phyloP scores from a whole-genome alignment of 2,888 invertebrate genomes.

The Drosophila sordidula region DNA sequence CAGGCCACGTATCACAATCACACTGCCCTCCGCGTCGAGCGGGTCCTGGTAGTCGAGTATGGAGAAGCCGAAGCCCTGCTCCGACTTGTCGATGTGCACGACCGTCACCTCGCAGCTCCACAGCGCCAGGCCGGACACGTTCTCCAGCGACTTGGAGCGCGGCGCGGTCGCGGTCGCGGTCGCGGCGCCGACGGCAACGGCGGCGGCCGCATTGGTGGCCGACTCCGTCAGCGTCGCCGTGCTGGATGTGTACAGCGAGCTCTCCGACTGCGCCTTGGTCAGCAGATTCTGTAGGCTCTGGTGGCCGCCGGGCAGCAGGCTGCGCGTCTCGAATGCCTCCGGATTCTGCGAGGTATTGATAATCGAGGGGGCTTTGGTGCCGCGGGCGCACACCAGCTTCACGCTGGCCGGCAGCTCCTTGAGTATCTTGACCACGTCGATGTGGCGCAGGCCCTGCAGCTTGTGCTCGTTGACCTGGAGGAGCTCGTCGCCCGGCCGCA shows the following conservation, averaged over 20 bases:
- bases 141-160: conserved; percentile 97
- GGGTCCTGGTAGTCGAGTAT: conserved; percentile 99
- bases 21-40: conserved; percentile 96
- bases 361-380: conserved; percentile 87
- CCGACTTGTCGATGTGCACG: conserved; percentile 96
- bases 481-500: conserved; percentile 98
- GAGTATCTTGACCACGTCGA: conserved; percentile 97
- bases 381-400: conserved; percentile 95
- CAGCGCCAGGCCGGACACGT: conserved; percentile 97
- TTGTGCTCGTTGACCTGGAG: conserved; percentile 97
- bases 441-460: conserved; percentile 96
- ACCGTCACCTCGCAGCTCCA: conserved; percentile 98
- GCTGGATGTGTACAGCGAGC: conserved; percentile 94
- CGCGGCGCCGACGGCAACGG: conserved; percentile 57
- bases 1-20: conserved; percentile 98
- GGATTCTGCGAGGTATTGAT: conserved; percentile 92
- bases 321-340: conserved; percentile 92
- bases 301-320: conserved; percentile 93
- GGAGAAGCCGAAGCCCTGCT: conserved; percentile 98
- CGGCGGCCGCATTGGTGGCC: conserved; percentile 73
- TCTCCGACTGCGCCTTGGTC: conserved; percentile 97
- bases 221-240: conserved; percentile 91
- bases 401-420: conserved; percentile 96
- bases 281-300: conserved; percentile 93
- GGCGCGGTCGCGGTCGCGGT: conserved; percentile 85